Conservation (phyloP, 2,797 vertebrate species). For the Pseudochirops cupreus region DNA sequence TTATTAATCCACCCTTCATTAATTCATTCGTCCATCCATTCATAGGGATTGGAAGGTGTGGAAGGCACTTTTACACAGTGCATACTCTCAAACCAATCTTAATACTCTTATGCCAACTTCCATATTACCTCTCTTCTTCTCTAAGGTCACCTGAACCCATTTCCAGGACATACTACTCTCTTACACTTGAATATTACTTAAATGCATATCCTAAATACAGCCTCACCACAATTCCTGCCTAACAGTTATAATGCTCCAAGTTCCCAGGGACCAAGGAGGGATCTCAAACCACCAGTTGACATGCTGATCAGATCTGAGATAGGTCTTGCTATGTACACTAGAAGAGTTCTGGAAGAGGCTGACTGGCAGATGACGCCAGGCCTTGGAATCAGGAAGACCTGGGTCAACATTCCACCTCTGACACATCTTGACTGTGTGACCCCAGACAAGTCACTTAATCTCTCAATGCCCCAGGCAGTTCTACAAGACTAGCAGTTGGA, state of each 20-base stretch:
- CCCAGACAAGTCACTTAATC: not conserved
- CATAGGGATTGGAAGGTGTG: not conserved
- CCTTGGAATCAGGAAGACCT: not conserved
- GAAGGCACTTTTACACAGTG: not conserved
- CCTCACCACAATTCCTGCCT: not conserved
- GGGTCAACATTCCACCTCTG: not conserved
- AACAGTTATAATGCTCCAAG: not conserved
- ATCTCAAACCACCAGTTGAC: not conserved
- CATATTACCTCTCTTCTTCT: not conserved
- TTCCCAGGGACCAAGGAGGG: not conserved
- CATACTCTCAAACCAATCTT: not conserved
- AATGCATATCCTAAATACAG: not conserved
- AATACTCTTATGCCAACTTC: not conserved
- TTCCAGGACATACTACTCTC: not conserved
- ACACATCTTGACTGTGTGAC: not conserved
- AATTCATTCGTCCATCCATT: not conserved
- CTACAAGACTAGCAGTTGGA: not conserved
- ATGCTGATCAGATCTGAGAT: not conserved
- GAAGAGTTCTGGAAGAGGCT: not conserved
- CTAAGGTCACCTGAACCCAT: not conserved
- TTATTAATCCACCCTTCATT: no score
- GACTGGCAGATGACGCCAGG: not conserved
- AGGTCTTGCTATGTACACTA: not conserved
- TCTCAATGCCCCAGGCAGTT: not conserved
- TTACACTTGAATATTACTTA: not conserved